Evolutionary conservation across 2,113 vertebrate species (phyloP), one percentile per base, ranked within the genome.

Genomic region (Cyprinodon brontotheroides): DNA sequence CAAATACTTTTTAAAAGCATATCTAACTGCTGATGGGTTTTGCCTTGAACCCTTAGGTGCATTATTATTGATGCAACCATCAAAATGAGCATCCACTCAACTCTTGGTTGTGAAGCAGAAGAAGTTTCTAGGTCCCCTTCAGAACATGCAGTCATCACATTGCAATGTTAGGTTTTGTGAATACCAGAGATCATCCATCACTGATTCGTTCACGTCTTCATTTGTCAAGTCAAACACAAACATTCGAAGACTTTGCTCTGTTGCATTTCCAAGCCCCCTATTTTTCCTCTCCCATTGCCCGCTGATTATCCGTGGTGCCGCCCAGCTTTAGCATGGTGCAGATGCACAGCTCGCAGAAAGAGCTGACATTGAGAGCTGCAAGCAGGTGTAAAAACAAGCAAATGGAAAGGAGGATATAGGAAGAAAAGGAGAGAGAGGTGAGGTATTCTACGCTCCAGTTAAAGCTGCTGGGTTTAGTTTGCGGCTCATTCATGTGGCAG

Each of bases 371-470:
- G 57, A 79, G 77, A 72, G 67, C 41, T 60, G 53, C 65, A 74
- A 87, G 90, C 92, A 93, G 91, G 93, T 93, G 93, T 91, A 72
- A 91, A 90, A 89, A 91, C 86, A 92, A 86, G 78, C 38, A 66
- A 48, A 66, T 41, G n/a, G 57, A 13, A 40, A 64, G 65, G 48
- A 64, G 39, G 75, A 76, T 70, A 78, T 69, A 45, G 0, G 12
- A 71, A 15, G 59, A 74, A 48, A 59, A 10, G 60, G 80, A 86
- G 72, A 83, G 85, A 63, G 79, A 83, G 68, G 77, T 68, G 83
- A 86, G 67, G 62, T 65, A 50, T 37, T 69, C 77, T 65, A 3
- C 36, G 85, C 69, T 85, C 74, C 77, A 76, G 77, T 86, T 84
- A 61, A 84, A 73, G 73, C 67, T 79, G 41, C 38, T 67, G 75